These are phyloP conservation scores for Acromyrmex charruanus DNA, from an alignment of 1,140 invertebrate species.

Conservation along the genomic window DNA sequence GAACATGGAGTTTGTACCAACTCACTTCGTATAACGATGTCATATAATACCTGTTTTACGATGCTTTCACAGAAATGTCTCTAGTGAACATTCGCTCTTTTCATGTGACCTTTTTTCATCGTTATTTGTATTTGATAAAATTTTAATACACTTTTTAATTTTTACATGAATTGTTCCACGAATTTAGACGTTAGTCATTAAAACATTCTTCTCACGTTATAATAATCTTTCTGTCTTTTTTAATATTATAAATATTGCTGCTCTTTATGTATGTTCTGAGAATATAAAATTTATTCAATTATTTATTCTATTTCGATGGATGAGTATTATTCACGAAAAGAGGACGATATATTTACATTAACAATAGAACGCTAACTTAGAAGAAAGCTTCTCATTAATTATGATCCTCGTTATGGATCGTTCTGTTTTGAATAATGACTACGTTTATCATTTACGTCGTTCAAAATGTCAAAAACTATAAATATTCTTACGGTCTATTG, in stretches of 20 bases:
- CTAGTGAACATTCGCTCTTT: constrained; percentile 52
- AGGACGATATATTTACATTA: background rate
- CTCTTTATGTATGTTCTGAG: background rate
- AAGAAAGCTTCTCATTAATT: constrained; percentile 44
- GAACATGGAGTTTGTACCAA: background rate
- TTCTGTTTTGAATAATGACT: constrained; percentile 1
- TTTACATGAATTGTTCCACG: background rate
- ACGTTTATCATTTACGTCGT: background rate
- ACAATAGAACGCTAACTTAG: background rate
- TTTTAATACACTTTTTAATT: background rate
- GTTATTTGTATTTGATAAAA: constrained; percentile 3
- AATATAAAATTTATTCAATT: background rate
- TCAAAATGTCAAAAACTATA: background rate
- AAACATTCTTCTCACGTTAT: background rate
- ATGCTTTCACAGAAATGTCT: constrained; percentile 57
- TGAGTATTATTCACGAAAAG: constrained; percentile 17
- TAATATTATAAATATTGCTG: background rate
- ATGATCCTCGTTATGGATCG: constrained; percentile 23
- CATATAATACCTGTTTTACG: constrained; percentile 36
- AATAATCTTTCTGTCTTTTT: background rate
- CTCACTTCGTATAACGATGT: constrained; percentile 37
- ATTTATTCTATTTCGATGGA: background rate
- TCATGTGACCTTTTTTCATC: constrained; percentile 40
- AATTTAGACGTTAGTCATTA: background rate
- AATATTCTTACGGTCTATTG: background rate